phyloP scores from a whole-genome alignment of 1,140 invertebrate genomes.

The Eriocheir sinensis region DNA sequence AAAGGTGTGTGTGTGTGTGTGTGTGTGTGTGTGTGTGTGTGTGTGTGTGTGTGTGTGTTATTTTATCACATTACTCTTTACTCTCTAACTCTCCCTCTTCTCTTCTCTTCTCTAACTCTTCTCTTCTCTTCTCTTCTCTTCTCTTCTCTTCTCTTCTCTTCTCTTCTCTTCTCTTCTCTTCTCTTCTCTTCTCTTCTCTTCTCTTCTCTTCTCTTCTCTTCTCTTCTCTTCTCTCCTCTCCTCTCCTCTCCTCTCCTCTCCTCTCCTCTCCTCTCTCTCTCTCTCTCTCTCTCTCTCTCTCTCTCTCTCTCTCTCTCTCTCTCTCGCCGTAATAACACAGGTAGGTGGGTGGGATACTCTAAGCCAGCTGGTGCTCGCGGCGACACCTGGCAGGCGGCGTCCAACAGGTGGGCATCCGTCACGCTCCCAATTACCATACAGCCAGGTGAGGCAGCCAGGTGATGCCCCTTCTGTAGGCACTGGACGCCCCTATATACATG shows the following conservation, averaged over 20 bases:
- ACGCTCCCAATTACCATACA: conserved; percentile 41
- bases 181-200: not conserved
- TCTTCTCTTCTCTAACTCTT: not conserved
- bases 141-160: not conserved
- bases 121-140: not conserved
- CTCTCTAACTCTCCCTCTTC: too few species aligned
- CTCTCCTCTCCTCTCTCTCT: too few species aligned
- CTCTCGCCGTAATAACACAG: not conserved
- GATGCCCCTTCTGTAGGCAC: not conserved
- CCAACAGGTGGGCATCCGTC: not conserved
- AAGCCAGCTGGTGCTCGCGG: not conserved
- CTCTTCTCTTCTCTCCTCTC: not conserved
- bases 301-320: not conserved
- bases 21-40: not conserved
- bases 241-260: too few species aligned
- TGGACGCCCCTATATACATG: not conserved
- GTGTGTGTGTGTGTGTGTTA: not conserved
- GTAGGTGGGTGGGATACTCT: not conserved
- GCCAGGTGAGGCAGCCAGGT: not conserved
- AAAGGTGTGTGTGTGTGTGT: not conserved
- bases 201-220: not conserved
- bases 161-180: not conserved
- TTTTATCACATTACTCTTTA: not conserved
- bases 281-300: not conserved
- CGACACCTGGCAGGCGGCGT: conserved; percentile 23